Conservation (phyloP, 2,113 vertebrate species). For the pig (Sus scrofa) region T2T-Sscrofa CM000820.6:85242501-85243000, state of each 20-base stretch:
- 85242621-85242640: background rate
- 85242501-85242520: background rate
- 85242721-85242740: background rate
- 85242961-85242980: background rate
- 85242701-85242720: background rate
- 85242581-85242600: background rate
- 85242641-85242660: background rate
- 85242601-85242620: background rate
- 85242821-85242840: background rate
- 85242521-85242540: background rate
- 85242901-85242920: background rate
- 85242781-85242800: background rate
- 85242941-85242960: background rate
- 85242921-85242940: background rate
- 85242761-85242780: background rate
- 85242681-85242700: background rate
- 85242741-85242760: background rate
- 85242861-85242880: background rate
- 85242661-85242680: background rate
- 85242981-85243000: background rate
- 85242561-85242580: background rate
- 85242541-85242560: background rate
- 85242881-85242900: background rate
- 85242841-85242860: background rate
- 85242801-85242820: background rate